These are phyloP conservation scores for Yponomeuta malinellus DNA, from an alignment of 2,888 invertebrate genomes.

Conservation along the genomic window DNA sequence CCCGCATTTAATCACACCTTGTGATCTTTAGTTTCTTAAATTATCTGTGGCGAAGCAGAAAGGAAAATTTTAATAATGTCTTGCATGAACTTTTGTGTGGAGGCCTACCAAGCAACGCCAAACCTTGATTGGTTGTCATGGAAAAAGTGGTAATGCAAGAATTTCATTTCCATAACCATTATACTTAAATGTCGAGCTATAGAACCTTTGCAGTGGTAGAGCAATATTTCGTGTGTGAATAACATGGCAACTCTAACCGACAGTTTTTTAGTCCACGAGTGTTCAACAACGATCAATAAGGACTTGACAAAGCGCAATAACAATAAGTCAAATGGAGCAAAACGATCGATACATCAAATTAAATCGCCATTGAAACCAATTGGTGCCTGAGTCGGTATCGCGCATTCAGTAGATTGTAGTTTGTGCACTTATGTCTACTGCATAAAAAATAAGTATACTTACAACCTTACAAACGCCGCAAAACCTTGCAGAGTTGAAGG, in stretches of 20 bases:
- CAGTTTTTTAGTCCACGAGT: background rate
- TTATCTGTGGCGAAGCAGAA: too few relatives aligned
- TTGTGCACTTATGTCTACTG: background rate
- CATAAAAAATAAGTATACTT: background rate
- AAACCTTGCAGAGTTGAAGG: background rate
- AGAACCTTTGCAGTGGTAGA: too few relatives aligned
- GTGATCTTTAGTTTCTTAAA: too few relatives aligned
- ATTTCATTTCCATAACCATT: too few relatives aligned
- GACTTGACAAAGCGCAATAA: constrained; percentile 15
- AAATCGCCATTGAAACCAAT: constrained; percentile 57
- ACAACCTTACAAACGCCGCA: background rate
- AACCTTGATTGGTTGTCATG: too few relatives aligned
- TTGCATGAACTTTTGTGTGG: too few relatives aligned
- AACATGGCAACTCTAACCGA: background rate
- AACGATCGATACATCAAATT: constrained; percentile 46
- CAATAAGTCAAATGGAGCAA: constrained; percentile 26
- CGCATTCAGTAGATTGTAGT: background rate
- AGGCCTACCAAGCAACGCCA: too few relatives aligned
- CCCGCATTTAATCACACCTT: too few relatives aligned
- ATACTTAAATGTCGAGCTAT: too few relatives aligned
- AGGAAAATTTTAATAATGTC: too few relatives aligned
- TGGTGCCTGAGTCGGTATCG: constrained; percentile 26
- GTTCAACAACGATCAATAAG: constrained; percentile 10
- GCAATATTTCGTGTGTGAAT: background rate
- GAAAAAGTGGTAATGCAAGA: too few relatives aligned